Evolutionary conservation across 2,797 vertebrate genomes (phyloP).

Genomic region (Atherinosoma microstoma): DNA sequence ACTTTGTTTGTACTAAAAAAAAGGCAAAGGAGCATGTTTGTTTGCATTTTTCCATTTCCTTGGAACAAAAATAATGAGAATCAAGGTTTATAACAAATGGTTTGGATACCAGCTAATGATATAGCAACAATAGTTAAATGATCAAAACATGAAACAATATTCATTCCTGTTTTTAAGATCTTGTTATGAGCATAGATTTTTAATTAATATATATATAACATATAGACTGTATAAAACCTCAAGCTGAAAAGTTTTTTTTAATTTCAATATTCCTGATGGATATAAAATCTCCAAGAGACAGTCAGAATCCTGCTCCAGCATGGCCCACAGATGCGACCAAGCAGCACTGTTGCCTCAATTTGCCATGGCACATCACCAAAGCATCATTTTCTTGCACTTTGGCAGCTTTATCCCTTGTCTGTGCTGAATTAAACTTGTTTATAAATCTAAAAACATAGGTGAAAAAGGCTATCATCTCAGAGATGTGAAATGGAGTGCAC

Average conservation of each 20-base stretch:
- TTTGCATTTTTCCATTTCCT: no score
- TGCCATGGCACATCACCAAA: constrained; percentile 16
- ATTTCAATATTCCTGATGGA: constrained; percentile 1
- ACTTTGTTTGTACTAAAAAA: no score
- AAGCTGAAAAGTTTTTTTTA: constrained; percentile 6
- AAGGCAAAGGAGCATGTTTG: no score
- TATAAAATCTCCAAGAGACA: constrained; percentile 7
- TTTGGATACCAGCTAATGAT: no score
- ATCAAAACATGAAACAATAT: no score
- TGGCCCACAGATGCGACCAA: constrained; percentile 28
- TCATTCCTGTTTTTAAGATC: neutral
- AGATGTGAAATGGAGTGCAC: constrained; percentile 1
- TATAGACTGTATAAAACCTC: constrained; percentile 2
- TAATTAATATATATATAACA: no score
- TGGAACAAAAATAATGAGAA: no score
- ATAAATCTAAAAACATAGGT: constrained; percentile 15
- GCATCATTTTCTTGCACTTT: neutral
- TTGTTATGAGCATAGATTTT: no score
- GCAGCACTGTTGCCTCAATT: constrained; percentile 19
- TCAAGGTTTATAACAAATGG: no score
- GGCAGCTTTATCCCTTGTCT: constrained; percentile 6
- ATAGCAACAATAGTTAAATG: no score
- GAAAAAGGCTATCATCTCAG: neutral
- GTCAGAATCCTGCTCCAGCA: constrained; percentile 4
- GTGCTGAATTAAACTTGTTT: constrained; percentile 35